Conservation (phyloP, 2,888 invertebrate genomes). For the Antheraea yamamai region DNA sequence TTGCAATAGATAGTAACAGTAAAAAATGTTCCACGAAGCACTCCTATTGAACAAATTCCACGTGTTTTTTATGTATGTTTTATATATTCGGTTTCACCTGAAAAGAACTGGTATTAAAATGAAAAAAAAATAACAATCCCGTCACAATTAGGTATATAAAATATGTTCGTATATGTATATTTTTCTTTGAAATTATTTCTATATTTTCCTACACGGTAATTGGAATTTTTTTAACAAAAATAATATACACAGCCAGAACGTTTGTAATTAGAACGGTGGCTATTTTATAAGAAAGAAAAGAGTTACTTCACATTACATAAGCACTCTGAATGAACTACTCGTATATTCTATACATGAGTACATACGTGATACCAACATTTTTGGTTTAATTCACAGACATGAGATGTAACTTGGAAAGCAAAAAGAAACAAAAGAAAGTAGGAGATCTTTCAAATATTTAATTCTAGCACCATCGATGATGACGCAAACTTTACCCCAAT, state of each 20-base stretch:
- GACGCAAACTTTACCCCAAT: not conserved
- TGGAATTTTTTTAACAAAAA: not conserved
- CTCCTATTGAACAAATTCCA: constrained; percentile 22
- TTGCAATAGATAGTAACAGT: constrained; percentile 32
- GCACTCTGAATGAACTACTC: no score
- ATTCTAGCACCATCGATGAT: not conserved
- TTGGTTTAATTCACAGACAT: not conserved
- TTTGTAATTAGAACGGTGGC: not conserved
- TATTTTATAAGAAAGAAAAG: not conserved
- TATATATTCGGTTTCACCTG: constrained; percentile 6
- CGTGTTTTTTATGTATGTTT: constrained; percentile 12
- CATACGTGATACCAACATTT: not conserved
- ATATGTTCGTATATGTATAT: not conserved
- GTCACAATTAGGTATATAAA: constrained; percentile 1
- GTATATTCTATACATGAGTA: not conserved
- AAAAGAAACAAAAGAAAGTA: no score
- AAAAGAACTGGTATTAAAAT: not conserved
- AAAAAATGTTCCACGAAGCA: constrained; percentile 25
- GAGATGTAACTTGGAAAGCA: not conserved
- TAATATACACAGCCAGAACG: not conserved
- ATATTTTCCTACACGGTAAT: not conserved
- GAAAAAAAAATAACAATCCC: not conserved
- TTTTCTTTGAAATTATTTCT: not conserved
- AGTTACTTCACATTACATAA: not conserved
- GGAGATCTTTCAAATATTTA: not conserved